Evolutionary conservation across 1,140 invertebrate genomes (phyloP), one percentile per base, ranked within the genome.

Genomic region (Tetramorium parvispinum): DNA sequence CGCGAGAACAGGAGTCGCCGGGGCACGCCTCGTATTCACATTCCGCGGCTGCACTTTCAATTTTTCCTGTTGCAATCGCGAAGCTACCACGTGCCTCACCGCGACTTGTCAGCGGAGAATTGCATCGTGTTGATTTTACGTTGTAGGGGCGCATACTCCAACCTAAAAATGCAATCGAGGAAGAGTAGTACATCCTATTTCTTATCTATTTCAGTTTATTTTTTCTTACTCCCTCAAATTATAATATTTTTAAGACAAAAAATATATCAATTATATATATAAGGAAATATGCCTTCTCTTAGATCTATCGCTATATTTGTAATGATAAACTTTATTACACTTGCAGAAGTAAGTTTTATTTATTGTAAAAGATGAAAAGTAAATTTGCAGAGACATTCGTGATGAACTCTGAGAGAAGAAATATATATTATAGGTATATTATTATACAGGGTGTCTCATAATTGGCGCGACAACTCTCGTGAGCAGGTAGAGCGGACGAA

Each of bases 1-100:
- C 61, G 61, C 68, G 79, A 46, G 71, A 83, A 75, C 79, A 83
- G 68, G 79, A 83, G 75, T 83, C 79, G 79, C 78, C 46, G 68
- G 55, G 40, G 68, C 40, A 40, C 66, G 53, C 68, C 37, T 75
- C 68, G 79, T 83, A 83, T 83, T 83, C 75, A 75, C 79, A 83
- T 83, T 83, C 68, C 79, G 68, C 79, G n/a, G 24, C 24, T 8
- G 68, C 53, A 75, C 68, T 83, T 83, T 83, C 79, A 83, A 68
- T 83, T 83, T 83, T 83, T 83, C 40, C 68, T 83, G 53, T 82
- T 73, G 53, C 79, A 55, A 83, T 27, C 43, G 53, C 79, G 65
- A 81, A 16, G 32, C 59, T 81, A 63, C 40, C 77, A 66, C 68
- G 66, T 82, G 79, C 79, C 18, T 82, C 66, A 21, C 51, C 53